Base-by-base conservation (phyloP, 2,888 invertebrate genomes). In the Platerodrilus igneus region DNA sequence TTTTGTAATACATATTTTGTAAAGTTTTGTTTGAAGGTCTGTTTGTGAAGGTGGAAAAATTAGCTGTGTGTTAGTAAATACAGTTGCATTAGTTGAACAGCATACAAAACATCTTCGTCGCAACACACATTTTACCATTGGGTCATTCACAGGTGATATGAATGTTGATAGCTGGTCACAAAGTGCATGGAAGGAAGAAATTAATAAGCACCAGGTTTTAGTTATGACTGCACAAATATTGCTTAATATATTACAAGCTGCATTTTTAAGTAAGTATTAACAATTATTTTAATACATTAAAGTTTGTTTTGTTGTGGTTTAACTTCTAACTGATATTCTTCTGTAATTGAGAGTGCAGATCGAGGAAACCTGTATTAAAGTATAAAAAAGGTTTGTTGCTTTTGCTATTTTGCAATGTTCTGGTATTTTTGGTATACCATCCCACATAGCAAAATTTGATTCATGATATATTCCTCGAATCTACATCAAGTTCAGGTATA, bases 191-290 rank as follows among this genome's bases (percentile, higher is more conserved):
- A 64, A 75, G 0, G 58, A 67, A 0, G 80, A 88, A 61, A 71
- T 89, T 28, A 56, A 70, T 2, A 59, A 71, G 1, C 53, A 81
- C 60, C 77, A 87, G 71, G 81, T 92, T 4, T 58, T 89, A 5
- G 80, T 90, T 0, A 85, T 92, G 77, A 91, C 92, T 0, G 73
- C 82, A 8, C 89, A 93, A 66, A 86, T 94, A 34, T 75, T 93
- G 39, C 59, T 79, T 1, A 81, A 90, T 58, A 71, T 88, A 58
- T 49, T 92, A 0, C 68, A 70, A 2, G 80, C 83, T 52, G 70
- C 72, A 2, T 75, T 73, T 55, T 68, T 86, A 34, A 60, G 62
- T 48, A 58, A 51, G 53, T 39, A n/a, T n/a, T n/a, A n/a, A 10
- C 11, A 21, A 19, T 23, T 14, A 23, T 19, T 4, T 14, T 27